Evolutionary conservation across 2,888 invertebrate genomes (phyloP).

Genomic region (Sminthurides aquaticus): DNA sequence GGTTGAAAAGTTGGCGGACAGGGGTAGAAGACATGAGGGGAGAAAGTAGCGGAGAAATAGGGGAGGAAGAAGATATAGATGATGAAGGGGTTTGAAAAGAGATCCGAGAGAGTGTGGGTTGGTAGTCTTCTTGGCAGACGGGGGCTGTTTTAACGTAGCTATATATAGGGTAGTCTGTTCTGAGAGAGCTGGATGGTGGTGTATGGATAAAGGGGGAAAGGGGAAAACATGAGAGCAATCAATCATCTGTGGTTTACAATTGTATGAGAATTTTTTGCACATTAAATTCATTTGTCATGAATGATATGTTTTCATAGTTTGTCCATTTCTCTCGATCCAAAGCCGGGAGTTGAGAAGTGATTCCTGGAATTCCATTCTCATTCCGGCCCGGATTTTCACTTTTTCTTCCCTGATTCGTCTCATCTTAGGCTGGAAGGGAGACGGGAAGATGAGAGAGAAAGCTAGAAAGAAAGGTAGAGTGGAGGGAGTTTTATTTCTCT

Average conservation of each 20-base stretch:
- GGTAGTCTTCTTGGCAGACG: no score
- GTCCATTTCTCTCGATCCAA: slow-evolving; percentile 13
- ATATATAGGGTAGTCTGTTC: slow-evolving; percentile 1
- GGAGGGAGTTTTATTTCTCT: no score
- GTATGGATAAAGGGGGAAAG: no score
- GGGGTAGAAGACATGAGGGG: neutral
- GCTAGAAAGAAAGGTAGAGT: no score
- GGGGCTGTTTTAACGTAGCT: no score
- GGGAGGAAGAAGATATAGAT: no score
- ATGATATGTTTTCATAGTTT: slow-evolving; percentile 26
- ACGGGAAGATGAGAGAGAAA: no score
- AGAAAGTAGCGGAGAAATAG: neutral
- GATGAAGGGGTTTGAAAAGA: no score
- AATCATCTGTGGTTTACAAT: slow-evolving; percentile 32
- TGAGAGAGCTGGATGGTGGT: slow-evolving; percentile 13
- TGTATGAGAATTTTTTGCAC: slow-evolving; percentile 41
- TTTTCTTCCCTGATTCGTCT: slow-evolving; percentile 2
- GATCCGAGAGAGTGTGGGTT: no score
- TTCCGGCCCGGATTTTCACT: slow-evolving; percentile 8
- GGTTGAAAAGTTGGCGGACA: no score
- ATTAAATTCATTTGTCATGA: slow-evolving; percentile 36
- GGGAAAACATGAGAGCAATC: slow-evolving; percentile 34
- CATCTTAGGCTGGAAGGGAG: neutral
- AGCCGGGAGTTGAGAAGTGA: slow-evolving; percentile 2
- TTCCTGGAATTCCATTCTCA: slow-evolving; percentile 9